A percentile compares a stretch with the other conserved stretches of the same genome.
phyloP scores from a whole-genome alignment of 64 coral and sea anemone genomes.

The Pocillopora damicornis region DNA sequence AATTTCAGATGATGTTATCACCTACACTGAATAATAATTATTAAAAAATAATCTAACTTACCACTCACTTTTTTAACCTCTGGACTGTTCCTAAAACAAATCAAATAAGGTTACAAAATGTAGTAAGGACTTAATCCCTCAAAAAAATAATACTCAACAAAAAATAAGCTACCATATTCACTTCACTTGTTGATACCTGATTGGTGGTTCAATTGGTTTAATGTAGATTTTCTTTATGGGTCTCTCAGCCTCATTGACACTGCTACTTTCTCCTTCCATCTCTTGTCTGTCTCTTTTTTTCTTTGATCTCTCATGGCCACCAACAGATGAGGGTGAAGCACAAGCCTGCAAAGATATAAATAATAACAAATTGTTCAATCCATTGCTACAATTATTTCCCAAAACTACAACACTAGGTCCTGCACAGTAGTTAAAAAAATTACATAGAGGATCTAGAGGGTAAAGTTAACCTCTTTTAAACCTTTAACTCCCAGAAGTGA shows the following conservation, averaged over 20 bases:
- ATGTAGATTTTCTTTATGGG: conserved; percentile 90
- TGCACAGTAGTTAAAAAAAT: too few relatives aligned
- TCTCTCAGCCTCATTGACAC: conserved; percentile 46
- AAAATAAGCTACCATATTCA: too few relatives aligned
- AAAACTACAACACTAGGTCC: too few relatives aligned
- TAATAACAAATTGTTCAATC: neutral
- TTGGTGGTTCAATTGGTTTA: conserved; percentile 81
- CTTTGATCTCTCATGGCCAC: conserved; percentile 81
- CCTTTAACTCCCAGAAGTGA: too few relatives aligned
- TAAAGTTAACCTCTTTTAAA: too few relatives aligned
- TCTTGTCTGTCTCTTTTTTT: conserved; percentile 80
- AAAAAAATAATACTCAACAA: neutral
- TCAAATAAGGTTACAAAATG: neutral
- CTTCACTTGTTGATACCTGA: conserved; percentile 29
- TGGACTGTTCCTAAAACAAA: conserved; percentile 37
- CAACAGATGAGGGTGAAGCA: conserved; percentile 60
- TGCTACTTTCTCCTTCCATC: conserved; percentile 46
- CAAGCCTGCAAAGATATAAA: conserved; percentile 22
- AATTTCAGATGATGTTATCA: neutral
- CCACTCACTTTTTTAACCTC: conserved; percentile 41
- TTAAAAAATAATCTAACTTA: neutral
- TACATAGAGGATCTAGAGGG: too few relatives aligned
- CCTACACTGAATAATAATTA: neutral
- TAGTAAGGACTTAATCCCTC: too few relatives aligned
- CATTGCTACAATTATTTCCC: too few relatives aligned